Evolutionary conservation across 2,113 vertebrate species (phyloP).

Genomic region (Laterallus jamaicensis): DNA sequence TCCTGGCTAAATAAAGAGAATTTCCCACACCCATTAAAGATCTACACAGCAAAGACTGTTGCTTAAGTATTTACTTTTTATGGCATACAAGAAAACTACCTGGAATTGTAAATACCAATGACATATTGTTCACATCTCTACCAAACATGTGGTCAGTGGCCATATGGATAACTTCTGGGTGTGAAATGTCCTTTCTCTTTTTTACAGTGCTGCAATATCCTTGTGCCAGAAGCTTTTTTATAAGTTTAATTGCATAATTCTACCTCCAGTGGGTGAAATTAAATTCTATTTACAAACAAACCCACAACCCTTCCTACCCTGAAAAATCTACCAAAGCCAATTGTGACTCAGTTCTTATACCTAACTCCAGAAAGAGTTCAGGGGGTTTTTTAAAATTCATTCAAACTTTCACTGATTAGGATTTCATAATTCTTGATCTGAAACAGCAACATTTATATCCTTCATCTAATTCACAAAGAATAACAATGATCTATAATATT

Average conservation of each 20-base stretch:
- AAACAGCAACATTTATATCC: not conserved
- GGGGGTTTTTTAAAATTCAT: not conserved
- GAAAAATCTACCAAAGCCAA: not conserved
- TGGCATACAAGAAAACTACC: slow-evolving; percentile 69
- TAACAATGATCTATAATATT: not conserved
- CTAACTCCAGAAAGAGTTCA: not conserved
- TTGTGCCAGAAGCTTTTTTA: slow-evolving; percentile 48
- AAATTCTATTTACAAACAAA: slow-evolving; percentile 58
- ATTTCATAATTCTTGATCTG: not conserved
- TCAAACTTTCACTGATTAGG: not conserved
- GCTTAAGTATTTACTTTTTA: slow-evolving; percentile 66
- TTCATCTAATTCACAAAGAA: not conserved
- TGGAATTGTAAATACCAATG: slow-evolving; percentile 70
- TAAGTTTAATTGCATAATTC: slow-evolving; percentile 57
- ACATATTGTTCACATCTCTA: slow-evolving; percentile 70
- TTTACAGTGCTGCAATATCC: slow-evolving; percentile 55
- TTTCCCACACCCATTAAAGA: slow-evolving; percentile 71
- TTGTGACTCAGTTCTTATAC: not conserved
- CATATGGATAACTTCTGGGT: slow-evolving; percentile 70
- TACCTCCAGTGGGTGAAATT: slow-evolving; percentile 1
- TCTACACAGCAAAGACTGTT: slow-evolving; percentile 60
- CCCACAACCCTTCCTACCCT: not conserved
- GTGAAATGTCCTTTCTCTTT: slow-evolving; percentile 65
- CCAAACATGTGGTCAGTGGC: slow-evolving; percentile 67
- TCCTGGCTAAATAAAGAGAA: slow-evolving; percentile 69